Evolutionary conservation across 2,113 vertebrate genomes (phyloP).

Genomic region (Porphyrio hochstetteri): DNA sequence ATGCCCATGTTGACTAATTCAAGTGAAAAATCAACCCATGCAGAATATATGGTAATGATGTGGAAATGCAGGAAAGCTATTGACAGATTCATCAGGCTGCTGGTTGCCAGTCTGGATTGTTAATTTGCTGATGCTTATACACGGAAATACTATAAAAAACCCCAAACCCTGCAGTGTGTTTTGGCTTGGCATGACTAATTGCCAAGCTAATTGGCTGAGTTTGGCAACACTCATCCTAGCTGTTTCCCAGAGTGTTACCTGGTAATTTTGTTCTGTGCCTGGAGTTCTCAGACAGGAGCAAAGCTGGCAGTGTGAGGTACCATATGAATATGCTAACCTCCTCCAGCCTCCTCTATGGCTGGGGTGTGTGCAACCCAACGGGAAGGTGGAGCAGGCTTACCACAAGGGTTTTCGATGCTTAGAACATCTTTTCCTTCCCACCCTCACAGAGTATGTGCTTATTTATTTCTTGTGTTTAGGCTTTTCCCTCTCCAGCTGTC

Average conservation of each 20-base stretch:
- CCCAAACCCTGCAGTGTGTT: neutral
- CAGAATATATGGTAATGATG: neutral
- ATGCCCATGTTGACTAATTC: neutral
- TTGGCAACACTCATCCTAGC: neutral
- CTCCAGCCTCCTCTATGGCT: neutral
- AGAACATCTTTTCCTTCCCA: neutral
- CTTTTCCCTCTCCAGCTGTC: neutral
- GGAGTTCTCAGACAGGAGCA: rapidly evolving
- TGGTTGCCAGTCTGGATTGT: neutral
- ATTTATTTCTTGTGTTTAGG: neutral
- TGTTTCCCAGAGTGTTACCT: neutral
- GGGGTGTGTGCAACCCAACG: neutral
- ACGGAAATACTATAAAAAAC: neutral
- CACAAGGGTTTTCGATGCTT: neutral
- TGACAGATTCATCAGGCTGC: neutral
- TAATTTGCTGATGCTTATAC: neutral
- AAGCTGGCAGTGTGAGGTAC: neutral
- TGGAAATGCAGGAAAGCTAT: neutral
- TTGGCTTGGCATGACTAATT: neutral
- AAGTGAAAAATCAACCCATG: neutral
- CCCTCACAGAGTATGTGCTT: neutral
- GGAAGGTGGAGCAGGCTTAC: neutral
- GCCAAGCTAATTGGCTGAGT: neutral
- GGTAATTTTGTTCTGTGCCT: neutral
- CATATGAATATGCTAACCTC: neutral